These are phyloP conservation scores for Anas platyrhynchos DNA, from an alignment of 2,113 vertebrate species.

Conservation along the genomic window DNA sequence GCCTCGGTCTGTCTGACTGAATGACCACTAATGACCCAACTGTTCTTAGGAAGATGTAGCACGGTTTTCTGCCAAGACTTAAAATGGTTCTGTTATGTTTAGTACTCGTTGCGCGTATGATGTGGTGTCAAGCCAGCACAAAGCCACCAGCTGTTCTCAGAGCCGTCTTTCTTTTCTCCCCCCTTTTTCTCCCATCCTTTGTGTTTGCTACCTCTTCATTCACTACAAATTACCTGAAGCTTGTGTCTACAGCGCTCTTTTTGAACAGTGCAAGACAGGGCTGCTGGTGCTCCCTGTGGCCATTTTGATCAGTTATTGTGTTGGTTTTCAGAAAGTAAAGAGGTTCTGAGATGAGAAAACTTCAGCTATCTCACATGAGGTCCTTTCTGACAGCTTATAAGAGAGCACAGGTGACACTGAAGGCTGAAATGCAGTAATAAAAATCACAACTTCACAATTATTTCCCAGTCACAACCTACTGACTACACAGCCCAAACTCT, in stretches of 20 bases:
- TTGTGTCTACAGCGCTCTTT: background rate
- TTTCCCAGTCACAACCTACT: background rate
- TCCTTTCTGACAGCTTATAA: background rate
- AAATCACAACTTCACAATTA: background rate
- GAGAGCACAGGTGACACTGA: background rate
- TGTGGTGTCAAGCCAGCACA: background rate
- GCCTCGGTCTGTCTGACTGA: background rate
- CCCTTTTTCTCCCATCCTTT: background rate
- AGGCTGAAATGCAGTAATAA: background rate
- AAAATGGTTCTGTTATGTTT: background rate
- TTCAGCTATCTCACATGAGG: accelerated
- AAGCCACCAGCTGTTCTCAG: background rate
- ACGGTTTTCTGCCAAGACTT: background rate
- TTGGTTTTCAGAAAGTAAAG: background rate
- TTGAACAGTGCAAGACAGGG: background rate
- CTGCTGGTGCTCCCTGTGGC: background rate
- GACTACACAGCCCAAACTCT: background rate
- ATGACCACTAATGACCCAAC: background rate
- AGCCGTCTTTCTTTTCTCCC: background rate
- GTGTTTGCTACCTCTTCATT: background rate
- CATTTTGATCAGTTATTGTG: background rate
- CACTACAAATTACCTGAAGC: background rate
- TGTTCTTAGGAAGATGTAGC: background rate
- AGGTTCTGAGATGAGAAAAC: background rate
- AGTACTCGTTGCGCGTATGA: accelerated